Conservation (phyloP, 1,140 invertebrate genomes). For the Bacillus rossius region DNA sequence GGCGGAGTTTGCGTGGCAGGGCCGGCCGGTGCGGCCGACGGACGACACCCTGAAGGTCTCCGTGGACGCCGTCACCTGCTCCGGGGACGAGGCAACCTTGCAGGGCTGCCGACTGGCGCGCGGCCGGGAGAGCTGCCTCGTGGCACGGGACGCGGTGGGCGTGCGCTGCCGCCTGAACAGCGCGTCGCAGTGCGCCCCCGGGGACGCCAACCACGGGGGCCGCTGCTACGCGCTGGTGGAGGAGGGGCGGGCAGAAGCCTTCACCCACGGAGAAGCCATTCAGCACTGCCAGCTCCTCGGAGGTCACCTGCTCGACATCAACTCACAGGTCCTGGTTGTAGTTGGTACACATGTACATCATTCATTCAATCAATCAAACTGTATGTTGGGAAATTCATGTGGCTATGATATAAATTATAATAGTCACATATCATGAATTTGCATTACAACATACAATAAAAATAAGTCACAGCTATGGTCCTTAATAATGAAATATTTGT, state of each 20-base stretch:
- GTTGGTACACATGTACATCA: too few species aligned
- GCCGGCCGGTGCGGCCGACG: constrained; percentile 31
- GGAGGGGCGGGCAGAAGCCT: constrained; percentile 27
- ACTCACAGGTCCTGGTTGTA: constrained; percentile 40
- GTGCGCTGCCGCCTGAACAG: constrained; percentile 44
- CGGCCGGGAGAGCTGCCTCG: constrained; percentile 16
- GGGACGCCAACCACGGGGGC: constrained; percentile 43
- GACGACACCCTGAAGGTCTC: constrained; percentile 36
- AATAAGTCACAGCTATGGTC: too few species aligned
- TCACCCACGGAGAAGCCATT: constrained; percentile 45
- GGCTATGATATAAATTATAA: too few species aligned
- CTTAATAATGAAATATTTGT: too few species aligned
- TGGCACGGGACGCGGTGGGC: constrained; percentile 40
- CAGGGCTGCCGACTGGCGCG: constrained; percentile 43
- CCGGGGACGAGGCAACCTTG: constrained; percentile 46
- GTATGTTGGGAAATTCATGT: too few species aligned
- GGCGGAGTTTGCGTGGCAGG: constrained; percentile 48
- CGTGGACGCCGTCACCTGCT: constrained; percentile 42
- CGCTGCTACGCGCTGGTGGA: constrained; percentile 43
- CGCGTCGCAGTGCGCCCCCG: constrained; percentile 42
- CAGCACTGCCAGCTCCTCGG: constrained; percentile 40
- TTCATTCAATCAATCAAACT: background rate
- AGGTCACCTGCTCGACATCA: constrained; percentile 47
- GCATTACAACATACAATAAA: too few species aligned
- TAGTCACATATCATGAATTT: too few species aligned